Evolutionary conservation across 2,113 vertebrate genomes (phyloP), one percentile per base, ranked within the genome.

Genomic region (Benitochromis conjunctus): DNA sequence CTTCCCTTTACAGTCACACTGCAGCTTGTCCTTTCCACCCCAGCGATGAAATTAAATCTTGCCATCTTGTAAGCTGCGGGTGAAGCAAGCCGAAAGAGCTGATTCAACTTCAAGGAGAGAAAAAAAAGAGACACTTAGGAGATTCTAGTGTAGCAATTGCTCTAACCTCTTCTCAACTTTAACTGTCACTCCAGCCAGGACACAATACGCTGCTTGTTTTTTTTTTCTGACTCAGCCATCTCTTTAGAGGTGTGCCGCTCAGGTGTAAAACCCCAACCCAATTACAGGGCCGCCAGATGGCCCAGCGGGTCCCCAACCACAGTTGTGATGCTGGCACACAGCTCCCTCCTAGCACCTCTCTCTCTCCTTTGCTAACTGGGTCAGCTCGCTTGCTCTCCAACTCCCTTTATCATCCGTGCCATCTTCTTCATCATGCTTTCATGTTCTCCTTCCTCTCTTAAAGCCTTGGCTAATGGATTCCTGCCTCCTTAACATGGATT

Each of bases 231-330:
- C 89, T 76, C 53, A 86, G 60, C 55, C 48, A 34, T 84, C 89
- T 86, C 82, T 81, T 82, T 71, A 56, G 86, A 85, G 91, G 91
- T 90, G 88, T 88, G 85, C 82, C 82, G 88, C 86, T 90, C 93
- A 95, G 90, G 94, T 95, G 95, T 96, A 94, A 95, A 95, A 94
- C 88, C 93, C 91, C 94, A 94, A 94, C 92, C 96, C 94, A 96
- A 96, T 96, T 97, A 95, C 92, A 91, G 91, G 64, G 83, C 89
- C 38, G 80, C 90, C 95, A 96, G 96, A 96, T 96, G 95, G 96
- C 90, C 90, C 95, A 94, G 95, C 92, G 86, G 82, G 95, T 86
- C 83, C 92, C 93, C 91, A 86, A 91, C 90, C 94, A 81, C 93
- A 88, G 89, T 56, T 80, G 81, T 29, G 62, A 87, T 54, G 77